phyloP scores from a whole-genome alignment of 2,113 vertebrate species.

The Daboia siamensis region DNA sequence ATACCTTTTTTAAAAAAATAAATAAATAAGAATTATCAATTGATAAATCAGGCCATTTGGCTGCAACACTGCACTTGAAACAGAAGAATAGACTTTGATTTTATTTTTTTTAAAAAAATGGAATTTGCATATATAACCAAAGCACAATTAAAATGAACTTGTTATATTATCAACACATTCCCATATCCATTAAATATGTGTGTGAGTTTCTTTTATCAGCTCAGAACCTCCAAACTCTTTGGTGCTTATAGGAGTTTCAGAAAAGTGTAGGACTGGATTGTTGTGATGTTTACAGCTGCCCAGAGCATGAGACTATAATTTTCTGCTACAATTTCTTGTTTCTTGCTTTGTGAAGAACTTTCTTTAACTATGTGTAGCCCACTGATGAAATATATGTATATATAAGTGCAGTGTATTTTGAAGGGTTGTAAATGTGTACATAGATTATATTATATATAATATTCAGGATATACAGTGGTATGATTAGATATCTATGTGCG shows the following conservation, averaged over 20 bases:
- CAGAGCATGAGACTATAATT: slow-evolving; percentile 52
- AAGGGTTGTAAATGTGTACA: slow-evolving; percentile 79
- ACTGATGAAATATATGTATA: slow-evolving; percentile 65
- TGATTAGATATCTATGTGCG: background rate
- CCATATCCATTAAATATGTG: slow-evolving; percentile 38
- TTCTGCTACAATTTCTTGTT: slow-evolving; percentile 36
- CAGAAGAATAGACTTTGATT: slow-evolving; percentile 20
- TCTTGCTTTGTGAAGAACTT: slow-evolving; percentile 68
- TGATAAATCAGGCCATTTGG: slow-evolving; percentile 43
- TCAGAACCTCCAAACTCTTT: slow-evolving; percentile 42
- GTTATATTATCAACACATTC: slow-evolving; percentile 19
- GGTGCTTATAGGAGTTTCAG: slow-evolving; percentile 31
- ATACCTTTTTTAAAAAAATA: slow-evolving; percentile 13
- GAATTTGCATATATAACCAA: slow-evolving; percentile 34
- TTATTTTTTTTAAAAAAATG: slow-evolving; percentile 5
- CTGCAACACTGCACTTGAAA: slow-evolving; percentile 45
- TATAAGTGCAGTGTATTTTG: slow-evolving; percentile 76
- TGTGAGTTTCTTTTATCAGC: slow-evolving; percentile 34
- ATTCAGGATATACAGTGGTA: slow-evolving; percentile 59
- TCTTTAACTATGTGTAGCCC: slow-evolving; percentile 50
- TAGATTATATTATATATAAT: slow-evolving; percentile 62
- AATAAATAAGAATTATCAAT: slow-evolving; percentile 2
- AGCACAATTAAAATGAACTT: slow-evolving; percentile 52
- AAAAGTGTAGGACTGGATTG: slow-evolving; percentile 46
- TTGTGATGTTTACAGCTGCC: slow-evolving; percentile 54